These are phyloP conservation scores for Spodoptera exigua DNA, from an alignment of 2,888 invertebrate genomes.

Conservation along the genomic window DNA sequence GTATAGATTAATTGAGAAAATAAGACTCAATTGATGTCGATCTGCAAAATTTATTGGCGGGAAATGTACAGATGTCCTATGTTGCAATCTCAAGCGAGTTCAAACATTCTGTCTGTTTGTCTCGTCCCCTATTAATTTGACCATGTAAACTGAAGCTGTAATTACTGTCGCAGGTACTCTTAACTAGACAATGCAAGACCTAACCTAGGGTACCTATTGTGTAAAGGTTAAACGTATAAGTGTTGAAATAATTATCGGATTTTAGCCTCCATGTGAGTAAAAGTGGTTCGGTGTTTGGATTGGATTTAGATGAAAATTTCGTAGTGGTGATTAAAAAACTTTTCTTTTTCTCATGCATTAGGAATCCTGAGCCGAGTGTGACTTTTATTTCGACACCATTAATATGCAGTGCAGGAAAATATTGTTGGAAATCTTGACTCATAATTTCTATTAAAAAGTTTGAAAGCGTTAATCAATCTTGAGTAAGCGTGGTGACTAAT, in stretches of 20 bases:
- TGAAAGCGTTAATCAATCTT: too few species aligned
- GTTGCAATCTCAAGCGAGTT: conserved; percentile 38
- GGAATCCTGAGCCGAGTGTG: too few species aligned
- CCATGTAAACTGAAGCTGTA: conserved; percentile 38
- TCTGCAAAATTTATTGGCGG: too few species aligned
- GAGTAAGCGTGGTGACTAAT: too few species aligned
- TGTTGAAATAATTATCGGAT: not conserved
- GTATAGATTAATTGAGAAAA: too few species aligned
- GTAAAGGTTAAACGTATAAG: not conserved
- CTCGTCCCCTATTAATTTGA: conserved; percentile 38
- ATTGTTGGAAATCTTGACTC: too few species aligned
- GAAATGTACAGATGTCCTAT: not conserved
- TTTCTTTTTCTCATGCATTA: too few species aligned
- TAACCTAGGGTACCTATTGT: not conserved
- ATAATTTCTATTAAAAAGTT: too few species aligned
- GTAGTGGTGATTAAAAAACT: too few species aligned
- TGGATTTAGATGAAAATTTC: too few species aligned
- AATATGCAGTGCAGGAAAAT: too few species aligned
- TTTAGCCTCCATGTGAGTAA: not conserved
- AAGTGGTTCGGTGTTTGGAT: not conserved
- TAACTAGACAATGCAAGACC: conserved; percentile 5
- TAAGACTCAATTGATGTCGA: conserved; percentile 5
- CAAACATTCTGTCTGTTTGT: conserved; percentile 51
- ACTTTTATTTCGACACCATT: too few species aligned
- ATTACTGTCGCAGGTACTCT: conserved; percentile 31